Evolutionary conservation across 2,113 vertebrate species (phyloP), one percentile per base, ranked within the genome.

Genomic region (Ceyx margarethae): DNA sequence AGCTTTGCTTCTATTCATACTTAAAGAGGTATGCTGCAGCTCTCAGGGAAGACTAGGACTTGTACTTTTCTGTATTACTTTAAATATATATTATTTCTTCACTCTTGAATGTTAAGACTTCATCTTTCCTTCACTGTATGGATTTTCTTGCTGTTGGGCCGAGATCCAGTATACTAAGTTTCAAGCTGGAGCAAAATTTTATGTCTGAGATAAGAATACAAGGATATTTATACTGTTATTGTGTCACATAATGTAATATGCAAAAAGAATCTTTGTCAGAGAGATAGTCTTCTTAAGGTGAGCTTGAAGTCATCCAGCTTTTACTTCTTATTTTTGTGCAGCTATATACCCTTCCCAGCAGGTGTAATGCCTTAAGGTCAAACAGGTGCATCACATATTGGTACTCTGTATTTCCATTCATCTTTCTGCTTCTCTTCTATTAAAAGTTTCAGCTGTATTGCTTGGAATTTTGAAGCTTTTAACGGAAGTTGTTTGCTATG

Each of bases 201-300:
- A 93, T 28, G 31, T 62, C 80, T 85, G 80, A 96, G 90, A 96
- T 97, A 96, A 97, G 97, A 97, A 96, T 97, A 97, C 62, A 91
- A 31, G 35, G 96, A 93, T 94, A 96, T 96, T 95, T 82, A 95
- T 96, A 85, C 86, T 96, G 91, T 93, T 96, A 95, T 89, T 88
- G 85, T 95, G 91, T 96, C 85, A 85, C 83, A 35, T 93, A 96
- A 95, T 96, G 96, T 91, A 97, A 95, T 97, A 97, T 95, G 93
- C 91, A 97, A 95, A 97, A 92, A 95, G 84, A 75, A 91, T 93
- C 64, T 96, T 93, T 96, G 51, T 90, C 87, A 92, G 58, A 94
- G 61, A 93, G 75, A 92, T 46, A 85, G 45, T 81, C 67, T 79
- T 86, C 84, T 92, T 95, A 95, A 71, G 65, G 91, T 94, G 90